Evolutionary conservation across 2,797 vertebrate species (phyloP).

Genomic region (Psittacula echo): DNA sequence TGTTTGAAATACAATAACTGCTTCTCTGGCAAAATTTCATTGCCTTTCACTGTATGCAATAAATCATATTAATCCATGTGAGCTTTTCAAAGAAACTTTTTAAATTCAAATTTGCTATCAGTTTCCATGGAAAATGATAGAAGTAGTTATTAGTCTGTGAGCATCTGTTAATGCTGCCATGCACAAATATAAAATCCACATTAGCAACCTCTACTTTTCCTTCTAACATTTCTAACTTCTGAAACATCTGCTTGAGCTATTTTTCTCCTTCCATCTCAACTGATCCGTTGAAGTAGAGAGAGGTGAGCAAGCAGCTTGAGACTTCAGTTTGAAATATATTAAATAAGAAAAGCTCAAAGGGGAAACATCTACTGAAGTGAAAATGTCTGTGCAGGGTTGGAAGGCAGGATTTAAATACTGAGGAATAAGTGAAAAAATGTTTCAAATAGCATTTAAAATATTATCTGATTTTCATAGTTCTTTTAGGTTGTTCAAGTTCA

Average conservation of each 20-base stretch:
- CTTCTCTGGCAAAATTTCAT: not conserved
- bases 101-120: conserved; percentile 41
- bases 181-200: conserved; percentile 70
- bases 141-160: conserved; percentile 68
- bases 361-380: conserved; percentile 34
- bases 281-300: conserved; percentile 49
- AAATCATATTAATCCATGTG: conserved; percentile 32
- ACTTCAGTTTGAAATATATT: conserved; percentile 62
- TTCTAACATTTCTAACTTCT: conserved; percentile 50
- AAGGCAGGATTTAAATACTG: not conserved
- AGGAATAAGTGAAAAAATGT: not conserved
- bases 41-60: conserved; percentile 13
- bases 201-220: conserved; percentile 64
- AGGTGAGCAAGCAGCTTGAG: conserved; percentile 65
- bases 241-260: conserved; percentile 78
- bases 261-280: conserved; percentile 52
- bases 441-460: conserved; percentile 6
- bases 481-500: not conserved
- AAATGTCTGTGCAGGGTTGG: not conserved
- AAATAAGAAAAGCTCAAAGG: conserved; percentile 41
- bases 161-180: conserved; percentile 72
- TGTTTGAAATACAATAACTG: not conserved
- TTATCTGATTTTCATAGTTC: not conserved
- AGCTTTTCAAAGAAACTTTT: conserved; percentile 14
- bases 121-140: conserved; percentile 63